These are phyloP conservation scores for Petrocephalus sullivani DNA, from an alignment of 2,797 vertebrate genomes.

Conservation along the genomic window DNA sequence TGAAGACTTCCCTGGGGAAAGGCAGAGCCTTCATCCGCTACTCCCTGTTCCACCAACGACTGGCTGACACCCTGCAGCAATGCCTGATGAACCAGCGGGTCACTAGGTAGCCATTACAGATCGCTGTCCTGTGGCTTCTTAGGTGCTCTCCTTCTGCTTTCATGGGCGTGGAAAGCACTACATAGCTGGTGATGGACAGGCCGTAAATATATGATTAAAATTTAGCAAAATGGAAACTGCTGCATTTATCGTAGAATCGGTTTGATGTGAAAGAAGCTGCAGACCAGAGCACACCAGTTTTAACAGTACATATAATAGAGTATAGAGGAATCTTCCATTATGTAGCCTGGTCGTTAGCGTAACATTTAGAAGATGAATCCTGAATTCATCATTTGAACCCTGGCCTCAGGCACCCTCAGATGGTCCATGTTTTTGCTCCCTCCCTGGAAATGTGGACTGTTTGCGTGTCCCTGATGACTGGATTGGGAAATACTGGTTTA, in stretches of 20 bases:
- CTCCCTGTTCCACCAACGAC: conserved; percentile 85
- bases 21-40: conserved; percentile 92
- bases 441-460: background rate
- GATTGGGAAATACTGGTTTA: background rate
- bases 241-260: background rate
- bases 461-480: background rate
- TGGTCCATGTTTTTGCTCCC: background rate
- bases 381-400: background rate
- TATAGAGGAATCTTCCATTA: background rate
- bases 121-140: background rate
- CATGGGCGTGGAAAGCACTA: background rate
- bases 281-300: background rate
- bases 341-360: background rate
- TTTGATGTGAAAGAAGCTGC: background rate
- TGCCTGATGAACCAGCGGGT: conserved; percentile 87
- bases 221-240: background rate
- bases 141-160: background rate
- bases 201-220: background rate
- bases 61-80: conserved; percentile 92
- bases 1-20: conserved; percentile 90
- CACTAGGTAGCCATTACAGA: conserved; percentile 69
- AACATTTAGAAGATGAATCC: background rate
- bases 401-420: background rate
- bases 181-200: background rate
- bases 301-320: background rate